These are phyloP conservation scores for Hirundichthys speculiger DNA, from an alignment of 2,113 vertebrate species.

Conservation along the genomic window DNA sequence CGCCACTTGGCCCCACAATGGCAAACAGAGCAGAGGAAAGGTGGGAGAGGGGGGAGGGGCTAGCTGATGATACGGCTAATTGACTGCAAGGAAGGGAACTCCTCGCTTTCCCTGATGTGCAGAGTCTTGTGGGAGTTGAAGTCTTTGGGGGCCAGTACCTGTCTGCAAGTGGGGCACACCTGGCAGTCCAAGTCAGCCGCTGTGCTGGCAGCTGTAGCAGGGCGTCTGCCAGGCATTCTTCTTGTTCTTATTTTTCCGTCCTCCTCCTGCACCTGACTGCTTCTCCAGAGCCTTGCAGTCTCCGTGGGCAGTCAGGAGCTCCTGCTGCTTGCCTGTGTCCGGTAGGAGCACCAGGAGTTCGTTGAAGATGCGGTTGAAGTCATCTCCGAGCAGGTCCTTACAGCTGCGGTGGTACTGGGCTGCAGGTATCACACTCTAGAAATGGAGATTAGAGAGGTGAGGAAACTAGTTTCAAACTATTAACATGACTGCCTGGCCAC, in stretches of 20 bases:
- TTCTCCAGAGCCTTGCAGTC: constrained; percentile 84
- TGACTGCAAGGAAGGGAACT: constrained; percentile 95
- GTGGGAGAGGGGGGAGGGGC: constrained; percentile 58
- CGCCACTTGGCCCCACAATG: background rate
- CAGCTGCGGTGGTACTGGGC: constrained; percentile 89
- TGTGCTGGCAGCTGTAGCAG: constrained; percentile 41
- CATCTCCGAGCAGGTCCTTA: constrained; percentile 88
- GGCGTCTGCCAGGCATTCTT: constrained; percentile 87
- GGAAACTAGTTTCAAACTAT: background rate
- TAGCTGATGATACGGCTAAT: constrained; percentile 94
- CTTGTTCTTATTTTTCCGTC: constrained; percentile 87
- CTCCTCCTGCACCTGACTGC: constrained; percentile 67
- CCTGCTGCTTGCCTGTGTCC: constrained; percentile 92
- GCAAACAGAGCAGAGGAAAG: background rate
- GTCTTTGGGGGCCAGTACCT: constrained; percentile 91
- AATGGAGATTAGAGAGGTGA: background rate
- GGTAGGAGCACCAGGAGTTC: constrained; percentile 94
- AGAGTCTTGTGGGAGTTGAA: constrained; percentile 88
- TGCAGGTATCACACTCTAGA: constrained; percentile 90
- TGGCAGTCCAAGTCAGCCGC: constrained; percentile 87
- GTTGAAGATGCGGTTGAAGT: constrained; percentile 91
- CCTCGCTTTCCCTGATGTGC: constrained; percentile 86
- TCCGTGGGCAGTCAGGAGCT: constrained; percentile 91
- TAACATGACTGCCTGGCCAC: too few species aligned
- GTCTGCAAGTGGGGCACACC: constrained; percentile 91